Conservation (phyloP, 2,113 vertebrate species). For the Variabilichromis moorii region DNA sequence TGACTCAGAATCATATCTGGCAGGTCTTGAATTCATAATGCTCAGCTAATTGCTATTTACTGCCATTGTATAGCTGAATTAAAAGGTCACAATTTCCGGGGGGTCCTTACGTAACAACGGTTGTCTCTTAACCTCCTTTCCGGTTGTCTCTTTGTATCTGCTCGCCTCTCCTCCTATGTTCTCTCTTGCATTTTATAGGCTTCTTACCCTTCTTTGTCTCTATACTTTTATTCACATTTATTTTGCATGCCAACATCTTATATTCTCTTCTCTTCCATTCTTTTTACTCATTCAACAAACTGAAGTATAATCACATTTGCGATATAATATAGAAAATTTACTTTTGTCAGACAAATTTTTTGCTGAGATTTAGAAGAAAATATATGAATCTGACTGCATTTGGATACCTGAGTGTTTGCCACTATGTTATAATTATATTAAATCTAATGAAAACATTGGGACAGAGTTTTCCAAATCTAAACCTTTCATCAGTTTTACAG, state of each 20-base stretch:
- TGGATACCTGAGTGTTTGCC: neutral
- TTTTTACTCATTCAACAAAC: neutral
- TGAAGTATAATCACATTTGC: neutral
- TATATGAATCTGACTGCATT: neutral
- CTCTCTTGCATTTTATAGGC: neutral
- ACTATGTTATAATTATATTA: too few species aligned
- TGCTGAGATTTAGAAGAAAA: neutral
- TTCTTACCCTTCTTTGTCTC: neutral
- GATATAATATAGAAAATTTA: neutral
- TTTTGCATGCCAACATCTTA: neutral
- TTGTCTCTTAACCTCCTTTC: neutral
- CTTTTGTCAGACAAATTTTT: neutral
- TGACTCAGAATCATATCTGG: neutral
- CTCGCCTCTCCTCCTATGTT: neutral
- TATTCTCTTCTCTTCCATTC: neutral
- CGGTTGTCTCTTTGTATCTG: neutral
- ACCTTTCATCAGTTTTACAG: neutral
- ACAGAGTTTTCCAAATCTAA: neutral
- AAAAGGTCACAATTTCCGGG: constrained; percentile 31
- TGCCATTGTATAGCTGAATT: neutral
- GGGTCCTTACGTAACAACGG: constrained; percentile 7
- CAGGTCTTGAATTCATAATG: neutral
- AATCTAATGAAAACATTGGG: neutral
- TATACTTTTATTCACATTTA: neutral
- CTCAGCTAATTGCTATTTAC: neutral